Conservation (phyloP, 2,888 invertebrate species). For the Epinotia nisella region DNA sequence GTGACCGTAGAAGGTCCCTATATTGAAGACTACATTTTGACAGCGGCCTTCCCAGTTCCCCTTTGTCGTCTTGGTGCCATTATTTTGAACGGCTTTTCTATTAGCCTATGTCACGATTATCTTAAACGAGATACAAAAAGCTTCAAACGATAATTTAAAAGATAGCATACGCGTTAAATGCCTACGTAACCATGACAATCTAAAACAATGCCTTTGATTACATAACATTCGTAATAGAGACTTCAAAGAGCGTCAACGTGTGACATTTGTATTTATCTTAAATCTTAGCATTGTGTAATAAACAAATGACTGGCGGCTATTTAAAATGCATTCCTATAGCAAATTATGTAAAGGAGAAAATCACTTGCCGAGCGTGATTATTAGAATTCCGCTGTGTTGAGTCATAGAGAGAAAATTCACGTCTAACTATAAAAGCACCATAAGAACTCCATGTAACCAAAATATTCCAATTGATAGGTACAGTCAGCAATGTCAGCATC, state of each 20-base stretch:
- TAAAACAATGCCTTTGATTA: slow-evolving; percentile 23
- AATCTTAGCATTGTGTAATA: slow-evolving; percentile 31
- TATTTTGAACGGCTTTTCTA: too few relatives aligned
- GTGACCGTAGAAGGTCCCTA: too few relatives aligned
- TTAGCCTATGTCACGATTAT: not conserved
- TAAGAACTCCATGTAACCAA: not conserved
- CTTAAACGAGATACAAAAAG: not conserved
- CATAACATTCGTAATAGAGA: slow-evolving; percentile 23
- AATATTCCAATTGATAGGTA: not conserved
- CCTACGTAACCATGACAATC: not conserved
- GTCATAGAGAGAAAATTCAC: not conserved
- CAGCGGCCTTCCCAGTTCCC: too few relatives aligned
- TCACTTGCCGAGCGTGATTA: not conserved
- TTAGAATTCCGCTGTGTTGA: not conserved
- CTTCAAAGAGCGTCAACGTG: slow-evolving; percentile 26
- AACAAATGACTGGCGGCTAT: slow-evolving; percentile 14
- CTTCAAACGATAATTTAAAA: not conserved
- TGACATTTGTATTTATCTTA: slow-evolving; percentile 38
- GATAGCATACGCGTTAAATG: not conserved
- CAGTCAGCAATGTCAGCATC: too few relatives aligned
- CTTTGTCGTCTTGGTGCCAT: too few relatives aligned
- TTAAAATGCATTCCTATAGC: slow-evolving; percentile 6
- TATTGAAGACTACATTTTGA: too few relatives aligned
- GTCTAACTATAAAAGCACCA: not conserved
- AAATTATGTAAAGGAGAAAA: slow-evolving; percentile 25